Evolutionary conservation across 2,797 vertebrate species (phyloP), one percentile per base, ranked within the genome.

Genomic region (Parauchenoglanis punctatus): DNA sequence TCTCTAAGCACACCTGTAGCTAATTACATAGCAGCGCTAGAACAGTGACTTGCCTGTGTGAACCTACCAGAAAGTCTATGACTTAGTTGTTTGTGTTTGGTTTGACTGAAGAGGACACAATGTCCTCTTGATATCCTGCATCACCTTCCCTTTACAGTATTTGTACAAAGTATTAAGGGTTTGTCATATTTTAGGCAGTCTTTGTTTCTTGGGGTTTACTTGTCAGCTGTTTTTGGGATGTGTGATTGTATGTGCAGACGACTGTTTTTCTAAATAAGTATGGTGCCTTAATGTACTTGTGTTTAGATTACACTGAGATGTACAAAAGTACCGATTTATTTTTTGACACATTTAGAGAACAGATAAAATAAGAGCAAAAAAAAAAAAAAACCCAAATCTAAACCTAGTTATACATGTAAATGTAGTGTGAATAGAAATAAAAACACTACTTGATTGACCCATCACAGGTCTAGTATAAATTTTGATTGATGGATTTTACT

Each of bases 31-130:
- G 35, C 31, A 80, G 40, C 44, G 7, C 40, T 84, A 68, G 76
- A 67, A 83, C 82, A 82, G 35, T 77, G 67, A 35, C 56, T 68
- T 70, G 28, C 70, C 80, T 72, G 89, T 86, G 40, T 70, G 86
- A 81, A 75, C n/a, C 59, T 81, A 28, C 46, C 81, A 52, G 76
- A 49, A 65, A 23, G 52, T 75, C 23, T 67, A 65, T 86, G 90
- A 88, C 81, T 87, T 85, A 86, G 84, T 35, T 89, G 87, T 91
- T 89, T 87, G 75, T 86, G 85, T 88, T 87, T 77, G 54, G 31
- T 5, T n/a, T 13, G 61, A 44, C 49, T 58, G 31, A 40, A 52
- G 35, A 88, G 49, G 77, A 68, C 78, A 76, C 49, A 49, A 20
- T 78, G 13, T 25, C 20, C n/a, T 77, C 52, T 46, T 84, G 56